A percentile compares a stretch with the other conserved stretches of the same genome.
Evolutionary conservation across 2,113 vertebrate genomes (phyloP).

Genomic region (Motacilla alba): DNA sequence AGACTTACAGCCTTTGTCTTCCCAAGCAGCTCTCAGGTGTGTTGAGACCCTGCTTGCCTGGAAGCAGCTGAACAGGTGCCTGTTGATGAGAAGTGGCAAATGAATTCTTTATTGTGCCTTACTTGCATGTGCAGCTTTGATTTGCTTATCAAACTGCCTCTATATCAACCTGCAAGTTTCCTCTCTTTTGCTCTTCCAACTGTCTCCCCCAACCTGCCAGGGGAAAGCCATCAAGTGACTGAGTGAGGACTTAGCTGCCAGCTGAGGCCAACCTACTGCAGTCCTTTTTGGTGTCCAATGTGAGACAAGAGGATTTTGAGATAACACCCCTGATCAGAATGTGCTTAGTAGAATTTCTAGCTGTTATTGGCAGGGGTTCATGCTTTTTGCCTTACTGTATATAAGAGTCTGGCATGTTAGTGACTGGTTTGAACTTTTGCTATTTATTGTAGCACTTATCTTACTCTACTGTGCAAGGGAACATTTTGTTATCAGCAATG

Average conservation of each 20-base stretch:
- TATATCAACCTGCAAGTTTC: background rate
- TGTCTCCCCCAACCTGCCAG: background rate
- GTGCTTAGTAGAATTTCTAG: background rate
- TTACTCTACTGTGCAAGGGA: background rate
- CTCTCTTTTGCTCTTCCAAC: background rate
- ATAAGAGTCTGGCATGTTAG: background rate
- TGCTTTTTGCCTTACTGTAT: background rate
- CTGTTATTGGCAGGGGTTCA: background rate
- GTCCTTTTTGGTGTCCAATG: fast-evolving
- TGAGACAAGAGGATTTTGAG: background rate
- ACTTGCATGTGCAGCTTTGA: background rate
- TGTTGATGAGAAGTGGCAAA: background rate
- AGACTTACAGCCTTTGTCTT: background rate
- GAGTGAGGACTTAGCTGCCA: background rate
- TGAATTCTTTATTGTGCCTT: background rate
- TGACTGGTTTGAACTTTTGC: background rate
- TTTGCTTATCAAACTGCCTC: background rate
- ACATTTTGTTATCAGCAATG: background rate
- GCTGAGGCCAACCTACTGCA: background rate
- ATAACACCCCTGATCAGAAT: background rate
- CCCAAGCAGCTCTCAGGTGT: background rate
- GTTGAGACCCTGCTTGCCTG: background rate
- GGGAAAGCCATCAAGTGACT: background rate
- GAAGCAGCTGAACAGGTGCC: background rate
- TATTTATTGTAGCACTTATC: background rate